Conservation (phyloP, 1,140 invertebrate species). For the Drosophila takahashii region DNA sequence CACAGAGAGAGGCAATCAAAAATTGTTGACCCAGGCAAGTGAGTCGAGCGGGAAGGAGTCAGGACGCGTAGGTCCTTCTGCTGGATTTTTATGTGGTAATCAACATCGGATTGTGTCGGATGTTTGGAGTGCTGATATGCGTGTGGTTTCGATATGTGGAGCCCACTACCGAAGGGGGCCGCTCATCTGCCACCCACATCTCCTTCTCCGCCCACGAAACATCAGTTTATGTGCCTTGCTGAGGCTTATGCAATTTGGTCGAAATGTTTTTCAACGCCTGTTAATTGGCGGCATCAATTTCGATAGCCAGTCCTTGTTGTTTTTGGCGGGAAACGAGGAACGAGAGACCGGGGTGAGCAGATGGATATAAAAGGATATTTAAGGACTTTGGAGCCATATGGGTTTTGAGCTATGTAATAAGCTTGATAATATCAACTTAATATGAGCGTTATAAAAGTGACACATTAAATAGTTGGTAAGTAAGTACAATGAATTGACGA, state of each 20-base stretch:
- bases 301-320: conserved; percentile 44
- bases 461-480: conserved; percentile 14
- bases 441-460: conserved; percentile 24
- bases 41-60: conserved; percentile 27
- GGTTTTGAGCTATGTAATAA: conserved; percentile 10
- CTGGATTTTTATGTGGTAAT: conserved; percentile 78
- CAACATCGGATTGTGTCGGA: conserved; percentile 76
- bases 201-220: not conserved
- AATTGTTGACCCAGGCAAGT: conserved; percentile 60
- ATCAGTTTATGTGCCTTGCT: conserved; percentile 53
- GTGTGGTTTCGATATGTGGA: conserved; percentile 53
- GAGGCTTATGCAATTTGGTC: conserved; percentile 59
- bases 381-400: conserved; percentile 26
- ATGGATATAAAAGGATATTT: conserved; percentile 33
- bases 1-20: conserved; percentile 65
- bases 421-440: conserved; percentile 24
- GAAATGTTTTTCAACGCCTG: conserved; percentile 61
- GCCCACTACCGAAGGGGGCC: conserved; percentile 38
- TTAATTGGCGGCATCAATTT: conserved; percentile 64
- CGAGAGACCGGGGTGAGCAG: not conserved
- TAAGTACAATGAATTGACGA: not conserved
- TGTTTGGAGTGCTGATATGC: conserved; percentile 74
- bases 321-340: not conserved
- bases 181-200: conserved; percentile 44
- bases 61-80: conserved; percentile 52